phyloP scores from a whole-genome alignment of 37 sponge, comb jelly and placozoan species.

The Spongilla lacustris region DNA sequence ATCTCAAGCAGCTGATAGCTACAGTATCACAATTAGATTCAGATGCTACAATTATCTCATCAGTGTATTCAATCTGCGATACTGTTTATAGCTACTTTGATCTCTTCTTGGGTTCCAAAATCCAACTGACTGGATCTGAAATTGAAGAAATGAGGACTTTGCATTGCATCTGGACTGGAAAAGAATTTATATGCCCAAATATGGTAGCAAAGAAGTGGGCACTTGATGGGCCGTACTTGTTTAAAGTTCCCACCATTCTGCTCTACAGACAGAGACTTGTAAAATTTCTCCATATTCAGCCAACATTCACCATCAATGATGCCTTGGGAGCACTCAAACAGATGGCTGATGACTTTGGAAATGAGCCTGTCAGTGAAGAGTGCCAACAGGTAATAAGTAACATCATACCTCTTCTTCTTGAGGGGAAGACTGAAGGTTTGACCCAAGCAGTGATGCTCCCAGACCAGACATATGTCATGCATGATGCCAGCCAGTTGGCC shows the following conservation, averaged over 20 bases:
- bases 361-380: conserved; percentile 3
- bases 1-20: conserved; percentile 29
- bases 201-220: conserved; percentile 18
- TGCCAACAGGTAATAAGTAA: not conserved
- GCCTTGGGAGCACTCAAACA: not conserved
- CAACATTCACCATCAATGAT: not conserved
- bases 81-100: not conserved
- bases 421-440: not conserved
- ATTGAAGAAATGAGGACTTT: not conserved
- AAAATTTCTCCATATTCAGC: not conserved
- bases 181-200: conserved; percentile 20
- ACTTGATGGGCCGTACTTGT: conserved; percentile 45
- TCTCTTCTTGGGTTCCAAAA: not conserved
- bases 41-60: not conserved
- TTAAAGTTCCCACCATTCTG: not conserved
- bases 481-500: conserved; percentile 22
- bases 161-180: conserved; percentile 50
- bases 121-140: not conserved
- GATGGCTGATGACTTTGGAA: conserved; percentile 7
- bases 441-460: conserved; percentile 8
- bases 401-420: not conserved
- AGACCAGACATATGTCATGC: conserved; percentile 20
- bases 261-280: not conserved
- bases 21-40: not conserved
- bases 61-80: not conserved